A percentile compares a stretch with the other conserved stretches of the same genome.
phyloP scores from a whole-genome alignment of 2,888 invertebrate genomes.

The Coecobrya sp. region DNA sequence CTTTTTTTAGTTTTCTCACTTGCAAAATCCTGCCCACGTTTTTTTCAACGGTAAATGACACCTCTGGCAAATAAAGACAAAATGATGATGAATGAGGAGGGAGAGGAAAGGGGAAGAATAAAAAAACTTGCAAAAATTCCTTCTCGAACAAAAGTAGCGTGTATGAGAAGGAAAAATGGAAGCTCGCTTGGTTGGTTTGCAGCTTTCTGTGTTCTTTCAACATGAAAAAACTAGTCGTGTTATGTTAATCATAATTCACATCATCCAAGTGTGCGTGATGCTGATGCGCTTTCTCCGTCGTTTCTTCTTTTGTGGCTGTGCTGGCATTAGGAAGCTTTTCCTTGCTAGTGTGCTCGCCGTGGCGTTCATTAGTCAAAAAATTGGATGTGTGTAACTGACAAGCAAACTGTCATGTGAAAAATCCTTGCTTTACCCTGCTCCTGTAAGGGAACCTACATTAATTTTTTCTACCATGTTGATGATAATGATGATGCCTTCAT shows the following conservation, averaged over 20 bases:
- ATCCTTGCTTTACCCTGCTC: conserved; percentile 29
- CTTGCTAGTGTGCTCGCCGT: not conserved
- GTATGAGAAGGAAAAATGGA: not conserved
- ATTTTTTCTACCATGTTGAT: conserved; percentile 31
- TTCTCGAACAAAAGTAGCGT: not conserved
- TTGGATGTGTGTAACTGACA: conserved; percentile 57
- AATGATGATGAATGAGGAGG: conserved; percentile 57
- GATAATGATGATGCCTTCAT: conserved; percentile 26
- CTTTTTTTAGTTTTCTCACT: not conserved
- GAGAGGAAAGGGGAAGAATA: not conserved
- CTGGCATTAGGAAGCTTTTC: not conserved
- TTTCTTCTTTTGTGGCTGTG: conserved; percentile 4
- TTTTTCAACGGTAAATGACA: conserved; percentile 45
- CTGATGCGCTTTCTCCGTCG: conserved; percentile 33
- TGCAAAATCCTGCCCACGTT: not conserved
- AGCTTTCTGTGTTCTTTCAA: not conserved
- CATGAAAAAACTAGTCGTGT: conserved; percentile 11
- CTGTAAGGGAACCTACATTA: conserved; percentile 14
- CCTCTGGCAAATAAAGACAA: conserved; percentile 67
- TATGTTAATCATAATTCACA: conserved; percentile 68
- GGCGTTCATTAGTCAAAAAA: conserved; percentile 64
- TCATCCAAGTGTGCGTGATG: conserved; percentile 55
- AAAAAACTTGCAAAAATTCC: conserved; percentile 43
- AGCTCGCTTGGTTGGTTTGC: not conserved
- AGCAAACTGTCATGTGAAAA: conserved; percentile 56